phyloP scores from a whole-genome alignment of 2,797 vertebrate species.

The Coreius guichenoti region DNA sequence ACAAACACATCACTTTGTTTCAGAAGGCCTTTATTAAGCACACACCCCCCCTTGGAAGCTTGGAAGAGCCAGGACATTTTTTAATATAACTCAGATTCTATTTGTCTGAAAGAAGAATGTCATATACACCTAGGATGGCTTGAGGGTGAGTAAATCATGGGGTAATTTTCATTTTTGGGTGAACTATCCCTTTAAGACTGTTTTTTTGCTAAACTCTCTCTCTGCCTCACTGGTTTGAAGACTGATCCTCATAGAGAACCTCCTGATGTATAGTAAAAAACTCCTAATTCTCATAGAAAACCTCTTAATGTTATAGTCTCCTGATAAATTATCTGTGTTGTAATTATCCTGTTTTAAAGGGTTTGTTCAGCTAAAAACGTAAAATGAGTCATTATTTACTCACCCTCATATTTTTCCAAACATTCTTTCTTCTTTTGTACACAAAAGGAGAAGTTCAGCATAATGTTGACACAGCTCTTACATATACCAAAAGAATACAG shows the following conservation, averaged over 20 bases:
- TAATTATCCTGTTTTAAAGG: not conserved
- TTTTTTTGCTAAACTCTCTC: not conserved
- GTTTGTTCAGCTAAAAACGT: not conserved
- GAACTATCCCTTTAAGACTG: not conserved
- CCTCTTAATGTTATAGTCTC: not conserved
- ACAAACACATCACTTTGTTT: too few species aligned
- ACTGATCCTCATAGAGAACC: not conserved
- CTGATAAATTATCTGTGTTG: not conserved
- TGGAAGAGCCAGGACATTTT: too few species aligned
- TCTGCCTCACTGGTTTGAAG: not conserved
- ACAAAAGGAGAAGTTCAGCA: not conserved
- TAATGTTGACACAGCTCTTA: not conserved
- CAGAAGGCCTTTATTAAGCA: too few species aligned
- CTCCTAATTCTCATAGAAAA: not conserved
- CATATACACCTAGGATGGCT: too few species aligned
- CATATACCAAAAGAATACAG: not conserved
- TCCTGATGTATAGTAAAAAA: not conserved
- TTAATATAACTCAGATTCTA: too few species aligned
- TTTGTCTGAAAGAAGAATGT: too few species aligned
- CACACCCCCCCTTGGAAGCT: too few species aligned
- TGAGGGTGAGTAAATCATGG: too few species aligned
- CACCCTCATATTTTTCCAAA: not conserved
- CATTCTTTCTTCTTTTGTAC: not conserved
- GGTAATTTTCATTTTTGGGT: too few species aligned
- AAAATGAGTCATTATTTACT: not conserved